Evolutionary conservation across 2,797 vertebrate species (phyloP).

Genomic region (Lophura swinhoii): DNA sequence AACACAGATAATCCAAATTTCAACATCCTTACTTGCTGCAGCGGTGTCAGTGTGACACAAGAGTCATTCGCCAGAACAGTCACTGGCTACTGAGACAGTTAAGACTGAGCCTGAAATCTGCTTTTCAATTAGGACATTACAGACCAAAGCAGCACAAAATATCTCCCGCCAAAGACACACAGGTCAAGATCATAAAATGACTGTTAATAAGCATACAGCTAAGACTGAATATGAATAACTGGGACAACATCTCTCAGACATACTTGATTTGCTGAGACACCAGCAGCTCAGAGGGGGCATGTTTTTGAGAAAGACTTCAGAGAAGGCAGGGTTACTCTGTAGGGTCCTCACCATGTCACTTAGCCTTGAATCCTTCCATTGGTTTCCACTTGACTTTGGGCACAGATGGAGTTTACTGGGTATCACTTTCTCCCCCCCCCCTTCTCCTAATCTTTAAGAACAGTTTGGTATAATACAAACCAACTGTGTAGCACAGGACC

Average conservation of each 20-base stretch:
- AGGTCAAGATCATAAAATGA: neutral
- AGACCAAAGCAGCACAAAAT: neutral
- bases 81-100: neutral
- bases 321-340: neutral
- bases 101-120: neutral
- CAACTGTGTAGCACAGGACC: neutral
- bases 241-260: neutral
- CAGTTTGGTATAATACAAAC: neutral
- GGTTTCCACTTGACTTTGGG: neutral
- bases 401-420: neutral
- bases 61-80: neutral
- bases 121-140: neutral
- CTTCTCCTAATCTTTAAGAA: neutral
- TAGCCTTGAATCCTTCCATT: neutral
- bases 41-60: neutral
- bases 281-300: neutral
- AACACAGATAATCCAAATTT: conserved; percentile 20
- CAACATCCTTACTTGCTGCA: neutral
- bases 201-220: neutral
- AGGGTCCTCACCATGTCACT: neutral
- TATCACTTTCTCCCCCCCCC: fast-evolving
- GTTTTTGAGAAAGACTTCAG: neutral
- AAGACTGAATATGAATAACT: neutral
- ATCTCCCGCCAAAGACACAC: neutral
- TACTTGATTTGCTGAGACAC: neutral